These are phyloP conservation scores for Eumeta japonica DNA, from an alignment of 1,140 invertebrate genomes.

Conservation along the genomic window DNA sequence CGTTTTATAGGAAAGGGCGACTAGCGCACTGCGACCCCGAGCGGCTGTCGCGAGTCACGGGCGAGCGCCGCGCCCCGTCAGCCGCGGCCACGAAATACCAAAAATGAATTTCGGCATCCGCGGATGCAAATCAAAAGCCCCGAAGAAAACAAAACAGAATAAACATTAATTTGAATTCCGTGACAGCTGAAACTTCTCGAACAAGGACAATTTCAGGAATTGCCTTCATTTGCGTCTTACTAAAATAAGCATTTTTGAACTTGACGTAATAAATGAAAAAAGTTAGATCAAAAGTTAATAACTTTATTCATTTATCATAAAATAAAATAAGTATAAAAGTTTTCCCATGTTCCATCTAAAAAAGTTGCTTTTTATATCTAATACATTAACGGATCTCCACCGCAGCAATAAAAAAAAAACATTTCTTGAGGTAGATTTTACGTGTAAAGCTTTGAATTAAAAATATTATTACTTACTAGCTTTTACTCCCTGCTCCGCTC, in stretches of 20 bases:
- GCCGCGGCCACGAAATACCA: conserved; percentile 11
- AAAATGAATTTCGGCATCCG: conserved; percentile 26
- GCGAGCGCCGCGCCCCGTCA: conserved; percentile 18
- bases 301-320: conserved; percentile 50
- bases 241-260: conserved; percentile 48
- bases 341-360: background rate
- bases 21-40: too few species aligned
- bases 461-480: too few species aligned
- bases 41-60: background rate
- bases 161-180: conserved; percentile 54
- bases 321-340: conserved; percentile 35
- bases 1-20: conserved; percentile 14
- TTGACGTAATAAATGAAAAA: conserved; percentile 56
- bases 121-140: conserved; percentile 29
- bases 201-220: conserved; percentile 51
- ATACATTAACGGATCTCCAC: background rate
- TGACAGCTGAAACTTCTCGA: conserved; percentile 50
- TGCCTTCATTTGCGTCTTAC: conserved; percentile 45
- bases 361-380: background rate
- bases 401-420: too few species aligned
- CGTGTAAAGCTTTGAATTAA: too few species aligned
- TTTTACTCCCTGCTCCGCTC: too few species aligned
- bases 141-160: conserved; percentile 47
- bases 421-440: too few species aligned
- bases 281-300: conserved; percentile 55